A percentile compares a stretch with the other conserved stretches of the same genome.
These are phyloP conservation scores for Spongilla lacustris DNA, from an alignment of 37 sponge, comb jelly and placozoan species.

Conservation along the genomic window DNA sequence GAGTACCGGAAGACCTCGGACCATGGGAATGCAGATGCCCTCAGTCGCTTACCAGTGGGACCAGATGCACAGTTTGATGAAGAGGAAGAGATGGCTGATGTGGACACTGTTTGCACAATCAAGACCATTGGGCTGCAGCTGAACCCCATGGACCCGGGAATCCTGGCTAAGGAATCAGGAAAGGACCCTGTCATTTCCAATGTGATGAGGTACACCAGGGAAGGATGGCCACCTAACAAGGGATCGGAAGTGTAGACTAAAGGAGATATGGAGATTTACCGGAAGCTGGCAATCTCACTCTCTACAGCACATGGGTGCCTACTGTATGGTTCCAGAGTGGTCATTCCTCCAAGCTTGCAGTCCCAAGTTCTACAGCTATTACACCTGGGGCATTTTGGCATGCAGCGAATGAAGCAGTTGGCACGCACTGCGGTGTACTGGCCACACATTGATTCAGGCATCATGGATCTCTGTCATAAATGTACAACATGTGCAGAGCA, in stretches of 20 bases:
- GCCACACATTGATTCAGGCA: conserved; percentile 14
- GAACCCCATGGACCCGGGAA: too few relatives aligned
- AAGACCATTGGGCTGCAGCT: too few relatives aligned
- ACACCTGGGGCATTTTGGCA: conserved; percentile 6
- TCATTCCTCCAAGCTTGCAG: conserved; percentile 32
- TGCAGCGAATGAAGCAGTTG: too few relatives aligned
- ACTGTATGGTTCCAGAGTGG: conserved; percentile 32
- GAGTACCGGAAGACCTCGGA: background rate
- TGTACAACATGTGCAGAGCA: background rate
- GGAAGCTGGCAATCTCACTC: conserved; percentile 7
- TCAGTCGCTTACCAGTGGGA: too few relatives aligned
- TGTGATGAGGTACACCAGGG: conserved; percentile 8
- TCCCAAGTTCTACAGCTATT: conserved; percentile 23
- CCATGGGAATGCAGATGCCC: background rate
- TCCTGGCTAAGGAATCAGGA: background rate
- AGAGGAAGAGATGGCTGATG: too few relatives aligned
- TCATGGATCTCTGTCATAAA: background rate
- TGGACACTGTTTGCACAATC: too few relatives aligned
- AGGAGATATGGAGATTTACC: conserved; percentile 8
- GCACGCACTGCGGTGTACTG: conserved; percentile 14
- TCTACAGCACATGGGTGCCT: conserved; percentile 19
- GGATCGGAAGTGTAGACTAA: conserved; percentile 1
- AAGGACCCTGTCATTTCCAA: conserved; percentile 10
- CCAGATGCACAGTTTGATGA: too few relatives aligned
- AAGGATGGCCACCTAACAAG: conserved; percentile 14